These are phyloP conservation scores for Urosaurus nigricauda DNA, from an alignment of 2,797 vertebrate species.

Conservation along the genomic window DNA sequence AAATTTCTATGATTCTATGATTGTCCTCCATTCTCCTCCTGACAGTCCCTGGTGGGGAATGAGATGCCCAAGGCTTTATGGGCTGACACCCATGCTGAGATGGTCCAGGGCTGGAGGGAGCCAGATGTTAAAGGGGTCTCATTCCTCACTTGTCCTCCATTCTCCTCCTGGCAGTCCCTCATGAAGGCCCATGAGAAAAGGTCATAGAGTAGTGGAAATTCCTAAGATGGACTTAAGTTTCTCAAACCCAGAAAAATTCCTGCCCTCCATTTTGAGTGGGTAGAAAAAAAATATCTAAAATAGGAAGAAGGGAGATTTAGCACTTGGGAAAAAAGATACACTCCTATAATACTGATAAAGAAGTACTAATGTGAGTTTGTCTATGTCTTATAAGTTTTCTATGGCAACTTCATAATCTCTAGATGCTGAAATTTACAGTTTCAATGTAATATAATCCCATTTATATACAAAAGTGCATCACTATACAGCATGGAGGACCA, in stretches of 20 bases:
- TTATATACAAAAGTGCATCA: slow-evolving; percentile 49
- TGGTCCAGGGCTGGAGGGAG: too few relatives aligned
- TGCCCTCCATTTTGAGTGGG: background rate
- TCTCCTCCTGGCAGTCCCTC: too few relatives aligned
- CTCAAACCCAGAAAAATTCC: slow-evolving; percentile 20
- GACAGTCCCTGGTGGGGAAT: too few relatives aligned
- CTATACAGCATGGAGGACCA: slow-evolving; percentile 12
- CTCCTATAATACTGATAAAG: background rate
- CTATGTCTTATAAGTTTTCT: slow-evolving; percentile 24
- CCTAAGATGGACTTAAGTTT: slow-evolving; percentile 30
- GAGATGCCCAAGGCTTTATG: too few relatives aligned
- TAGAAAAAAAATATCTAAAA: slow-evolving; percentile 2
- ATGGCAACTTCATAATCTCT: slow-evolving; percentile 4
- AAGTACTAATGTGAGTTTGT: background rate
- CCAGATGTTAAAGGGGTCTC: too few relatives aligned
- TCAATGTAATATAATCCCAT: slow-evolving; percentile 64
- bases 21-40: too few relatives aligned
- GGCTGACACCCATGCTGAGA: too few relatives aligned
- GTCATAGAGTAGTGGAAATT: slow-evolving; percentile 16
- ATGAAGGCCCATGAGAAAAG: slow-evolving; percentile 17
- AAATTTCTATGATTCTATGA: too few relatives aligned
- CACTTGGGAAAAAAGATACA: background rate
- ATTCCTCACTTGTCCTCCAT: too few relatives aligned
- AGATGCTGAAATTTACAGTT: slow-evolving; percentile 60
- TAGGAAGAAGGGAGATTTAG: background rate